Conservation (phyloP, 2,113 vertebrate genomes). For the Neogobius melanostomus region DNA sequence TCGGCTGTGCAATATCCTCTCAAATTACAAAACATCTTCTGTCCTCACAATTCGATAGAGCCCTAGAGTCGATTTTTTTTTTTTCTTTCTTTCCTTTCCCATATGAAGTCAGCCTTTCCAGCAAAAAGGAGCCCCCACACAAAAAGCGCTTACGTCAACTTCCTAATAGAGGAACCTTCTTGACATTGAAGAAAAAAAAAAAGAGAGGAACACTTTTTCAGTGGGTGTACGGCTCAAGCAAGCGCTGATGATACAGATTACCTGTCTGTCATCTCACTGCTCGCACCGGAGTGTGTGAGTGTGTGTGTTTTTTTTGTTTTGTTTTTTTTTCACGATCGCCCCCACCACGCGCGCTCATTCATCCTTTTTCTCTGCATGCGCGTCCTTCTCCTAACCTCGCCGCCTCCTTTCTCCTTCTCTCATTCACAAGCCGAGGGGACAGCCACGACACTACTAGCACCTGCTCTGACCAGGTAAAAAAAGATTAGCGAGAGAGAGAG, state of each 20-base stretch:
- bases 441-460: conserved; percentile 27
- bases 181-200: conserved; percentile 46
- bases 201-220: conserved; percentile 43
- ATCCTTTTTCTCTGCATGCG: conserved; percentile 42
- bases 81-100: conserved; percentile 30
- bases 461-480: conserved; percentile 63
- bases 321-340: conserved; percentile 48
- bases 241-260: conserved; percentile 37
- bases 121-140: conserved; percentile 23
- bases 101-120: conserved; percentile 32
- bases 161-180: conserved; percentile 86
- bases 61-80: conserved; percentile 38
- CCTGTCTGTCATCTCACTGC: conserved; percentile 68
- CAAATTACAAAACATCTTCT: too few relatives aligned
- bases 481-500: not conserved
- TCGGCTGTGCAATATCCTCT: too few relatives aligned
- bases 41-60: too few relatives aligned
- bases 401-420: conserved; percentile 34
- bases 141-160: conserved; percentile 87
- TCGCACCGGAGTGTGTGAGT: conserved; percentile 39
- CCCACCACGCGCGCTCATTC: conserved; percentile 64
- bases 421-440: conserved; percentile 67
- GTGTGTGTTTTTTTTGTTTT: too few relatives aligned
- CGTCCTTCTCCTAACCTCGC: conserved; percentile 33
- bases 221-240: not conserved